These are phyloP conservation scores for Leptinotarsa haldemani DNA, from an alignment of 2,888 invertebrate species.

Conservation along the genomic window DNA sequence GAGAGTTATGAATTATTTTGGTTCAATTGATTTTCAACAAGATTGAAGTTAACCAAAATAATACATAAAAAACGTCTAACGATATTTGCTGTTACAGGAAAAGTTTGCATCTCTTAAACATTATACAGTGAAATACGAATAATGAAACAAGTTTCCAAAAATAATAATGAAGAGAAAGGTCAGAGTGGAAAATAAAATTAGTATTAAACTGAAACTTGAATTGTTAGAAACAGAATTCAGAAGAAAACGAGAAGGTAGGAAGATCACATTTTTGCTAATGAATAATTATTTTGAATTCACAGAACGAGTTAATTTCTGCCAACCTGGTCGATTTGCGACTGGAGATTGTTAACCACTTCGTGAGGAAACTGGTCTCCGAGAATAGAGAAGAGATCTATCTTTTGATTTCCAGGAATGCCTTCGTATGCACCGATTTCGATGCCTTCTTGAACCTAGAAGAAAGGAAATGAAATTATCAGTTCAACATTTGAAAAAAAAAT, in stretches of 20 bases:
- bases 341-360: conserved; percentile 89
- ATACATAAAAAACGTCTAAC: no score
- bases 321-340: conserved; percentile 86
- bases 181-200: neutral
- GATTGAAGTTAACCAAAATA: no score
- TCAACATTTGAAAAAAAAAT: no score
- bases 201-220: neutral
- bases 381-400: conserved; percentile 85
- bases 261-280: conserved; percentile 20
- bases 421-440: conserved; percentile 88
- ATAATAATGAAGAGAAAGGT: no score
- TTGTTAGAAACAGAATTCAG: neutral
- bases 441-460: conserved; percentile 78
- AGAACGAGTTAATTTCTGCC: conserved; percentile 71
- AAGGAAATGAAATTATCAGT: neutral
- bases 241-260: neutral
- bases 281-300: neutral
- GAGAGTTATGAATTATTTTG: no score
- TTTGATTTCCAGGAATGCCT: conserved; percentile 86
- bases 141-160: no score
- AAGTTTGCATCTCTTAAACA: no score
- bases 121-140: no score
- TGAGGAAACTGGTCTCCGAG: conserved; percentile 87
- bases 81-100: no score
- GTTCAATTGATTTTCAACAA: no score